Conservation (phyloP, 2,797 vertebrate genomes). For the Vireo griseus region DNA sequence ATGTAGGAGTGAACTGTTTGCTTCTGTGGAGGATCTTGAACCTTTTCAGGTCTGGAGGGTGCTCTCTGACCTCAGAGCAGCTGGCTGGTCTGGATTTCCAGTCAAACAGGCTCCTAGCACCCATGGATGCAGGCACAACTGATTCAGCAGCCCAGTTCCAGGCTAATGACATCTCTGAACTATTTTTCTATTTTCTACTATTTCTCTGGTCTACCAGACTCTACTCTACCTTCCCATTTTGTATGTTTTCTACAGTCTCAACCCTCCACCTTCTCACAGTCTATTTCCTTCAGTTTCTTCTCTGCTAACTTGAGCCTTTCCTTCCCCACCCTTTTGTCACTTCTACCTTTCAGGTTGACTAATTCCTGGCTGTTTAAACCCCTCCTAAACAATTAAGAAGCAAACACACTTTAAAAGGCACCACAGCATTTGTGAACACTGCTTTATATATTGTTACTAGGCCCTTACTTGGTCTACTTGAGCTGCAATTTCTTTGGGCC, state of each 20-base stretch:
- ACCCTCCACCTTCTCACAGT: not conserved
- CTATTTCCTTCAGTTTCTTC: not conserved
- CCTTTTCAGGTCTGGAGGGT: not conserved
- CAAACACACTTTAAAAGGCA: not conserved
- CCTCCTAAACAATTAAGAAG: not conserved
- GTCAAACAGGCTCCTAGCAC: not conserved
- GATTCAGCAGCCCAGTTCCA: not conserved
- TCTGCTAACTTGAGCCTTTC: not conserved
- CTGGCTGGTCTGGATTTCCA: not conserved
- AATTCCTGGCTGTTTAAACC: not conserved
- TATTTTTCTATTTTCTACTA: not conserved
- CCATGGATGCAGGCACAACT: rapidly evolving
- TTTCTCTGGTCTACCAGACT: not conserved
- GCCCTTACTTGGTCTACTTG: not conserved
- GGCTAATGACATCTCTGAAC: not conserved
- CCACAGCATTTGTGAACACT: not conserved
- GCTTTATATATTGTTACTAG: not conserved
- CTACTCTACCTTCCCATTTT: not conserved
- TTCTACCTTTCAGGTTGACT: not conserved
- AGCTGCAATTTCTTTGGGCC: not conserved
- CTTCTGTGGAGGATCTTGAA: not conserved
- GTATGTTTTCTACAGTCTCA: not conserved
- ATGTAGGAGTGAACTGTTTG: not conserved
- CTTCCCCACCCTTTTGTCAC: not conserved
- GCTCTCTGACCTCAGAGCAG: not conserved